Base-by-base conservation (phyloP, 2,113 vertebrate genomes). In the Chauna torquata region DNA sequence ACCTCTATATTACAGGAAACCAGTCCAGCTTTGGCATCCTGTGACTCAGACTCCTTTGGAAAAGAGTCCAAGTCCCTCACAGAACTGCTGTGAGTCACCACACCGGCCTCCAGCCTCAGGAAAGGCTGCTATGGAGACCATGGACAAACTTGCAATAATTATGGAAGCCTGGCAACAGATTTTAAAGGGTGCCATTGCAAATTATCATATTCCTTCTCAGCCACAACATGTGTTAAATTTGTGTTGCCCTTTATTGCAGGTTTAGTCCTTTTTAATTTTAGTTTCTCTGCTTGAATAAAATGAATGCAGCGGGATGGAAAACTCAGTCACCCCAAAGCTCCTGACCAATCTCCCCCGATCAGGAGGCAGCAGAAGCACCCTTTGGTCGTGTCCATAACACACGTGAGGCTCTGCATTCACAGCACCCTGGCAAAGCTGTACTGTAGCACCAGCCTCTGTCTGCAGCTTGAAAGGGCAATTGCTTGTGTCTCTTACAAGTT, bases 71-170 rank as follows among this genome's bases (percentile, higher is more conserved):
- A 86, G 17, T 78, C 42, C 69, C 59, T 61, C 52, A 47, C 61
- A 61, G 91, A 94, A 87, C 84, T 22, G 1, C 81, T 28, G 6
- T 94, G 95, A 96, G 81, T 96, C 93, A 95, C 58, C 47, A 81
- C 49, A 36, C 40, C 2, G 2, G 70, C 38, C 89, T 81, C 0
- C 1, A 76, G 61, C 44, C 84, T 96, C 58, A 54, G 91, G 75
- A 91, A 85, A 57, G 62, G 87, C 94, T 96, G 70, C 87, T 82
- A 54, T 82, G 90, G 95, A 95, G 89, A 97, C 89, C 38, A 54
- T 0, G 15, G 90, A 77, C 62, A 93, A 95, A 96, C 71, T 86
- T 57, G 58, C 52, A 91, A 66, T 76, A 88, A 88, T 85, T 96
- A 58, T 62, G 71, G 93, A 91, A 95, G 92, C 45, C 75, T 91